Evolutionary conservation across 2,113 vertebrate genomes (phyloP), one percentile per base, ranked within the genome.

Genomic region (Tragelaphus buxtoni): DNA sequence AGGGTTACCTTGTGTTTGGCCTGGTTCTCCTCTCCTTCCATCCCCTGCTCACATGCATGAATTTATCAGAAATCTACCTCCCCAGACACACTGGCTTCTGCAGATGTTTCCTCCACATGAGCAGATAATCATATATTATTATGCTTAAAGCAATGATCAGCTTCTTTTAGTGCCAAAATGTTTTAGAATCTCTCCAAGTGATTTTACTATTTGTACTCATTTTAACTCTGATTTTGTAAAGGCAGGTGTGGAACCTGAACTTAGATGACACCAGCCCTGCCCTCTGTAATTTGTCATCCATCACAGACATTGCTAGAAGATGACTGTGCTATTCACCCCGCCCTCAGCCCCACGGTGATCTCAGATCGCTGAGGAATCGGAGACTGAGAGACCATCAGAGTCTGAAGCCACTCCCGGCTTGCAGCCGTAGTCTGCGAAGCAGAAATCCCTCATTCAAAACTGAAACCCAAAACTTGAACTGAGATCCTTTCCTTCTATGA

Each of bases 151-250:
- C 35, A 72, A 24, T 7, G 7, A 60, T 47, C 18, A 47, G 24
- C 30, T 53, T 42, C 47, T 86, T 24, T 49, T 11, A 53, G 14
- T 2, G 2, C 26, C n/a, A 47, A 11, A 77, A 39, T 28, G 39
- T 39, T 84, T 86, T 51, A 32, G 7, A 72, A 28, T 53, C 32
- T 69, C 94, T 92, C 32, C 11, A 49, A 79, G 6, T 35, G n/a
- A 84, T 39, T 84, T 58, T 81, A 49, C 12, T 53, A 17, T 51
- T 83, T 42, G 14, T 53, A 69, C 3, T 42, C 9, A 32, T 89
- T 90, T 84, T 14, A 49, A 93, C n/a, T 32, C 7, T 72, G 63
- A 72, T 84, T 96, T 92, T 72, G 12, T 49, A 72, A 85, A 96
- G 39, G 26, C 49, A 82, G 17, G 18, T 26, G 13, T 17, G 11